These are phyloP conservation scores for Zaprionus obscuricornis DNA, from an alignment of 2,888 invertebrate species.

Conservation along the genomic window DNA sequence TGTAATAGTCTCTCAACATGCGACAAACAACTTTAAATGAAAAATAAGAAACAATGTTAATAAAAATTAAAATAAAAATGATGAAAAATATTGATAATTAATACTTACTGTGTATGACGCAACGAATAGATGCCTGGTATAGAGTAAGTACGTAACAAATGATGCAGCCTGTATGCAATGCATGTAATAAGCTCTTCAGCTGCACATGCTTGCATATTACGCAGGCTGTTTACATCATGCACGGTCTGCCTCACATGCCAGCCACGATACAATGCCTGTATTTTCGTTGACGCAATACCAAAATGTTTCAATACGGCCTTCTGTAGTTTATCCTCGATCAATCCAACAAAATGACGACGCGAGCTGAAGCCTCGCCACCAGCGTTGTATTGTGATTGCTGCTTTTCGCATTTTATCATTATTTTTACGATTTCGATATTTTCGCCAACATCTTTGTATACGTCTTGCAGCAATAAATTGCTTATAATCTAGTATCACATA, in stretches of 20 bases:
- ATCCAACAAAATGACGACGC: slow-evolving; percentile 4
- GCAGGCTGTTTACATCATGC: slow-evolving; percentile 72
- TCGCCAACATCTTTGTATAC: slow-evolving; percentile 69
- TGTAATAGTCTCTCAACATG: slow-evolving; percentile 72
- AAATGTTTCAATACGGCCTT: slow-evolving; percentile 41
- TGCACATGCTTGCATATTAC: slow-evolving; percentile 57
- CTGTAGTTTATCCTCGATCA: slow-evolving; percentile 59
- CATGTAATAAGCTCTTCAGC: slow-evolving; percentile 78
- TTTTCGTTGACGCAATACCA: slow-evolving; percentile 57
- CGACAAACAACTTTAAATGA: slow-evolving; percentile 63
- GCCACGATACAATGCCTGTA: slow-evolving; percentile 79
- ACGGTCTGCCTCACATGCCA: slow-evolving; percentile 66
- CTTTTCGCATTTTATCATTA: slow-evolving; percentile 3
- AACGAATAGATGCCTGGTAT: slow-evolving; percentile 80
- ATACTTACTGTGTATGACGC: slow-evolving; percentile 68
- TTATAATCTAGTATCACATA: slow-evolving; percentile 65
- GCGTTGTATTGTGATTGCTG: slow-evolving; percentile 66
- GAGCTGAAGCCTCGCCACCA: slow-evolving; percentile 75
- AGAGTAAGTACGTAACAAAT: slow-evolving; percentile 68
- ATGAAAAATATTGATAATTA: not conserved
- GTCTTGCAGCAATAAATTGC: slow-evolving; percentile 70
- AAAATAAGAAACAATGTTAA: not conserved
- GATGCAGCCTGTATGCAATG: slow-evolving; percentile 75
- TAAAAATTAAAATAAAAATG: not conserved
- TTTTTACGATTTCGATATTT: slow-evolving; percentile 40